Evolutionary conservation across 2,797 vertebrate species (phyloP).

Genomic region (Tapirus indicus): DNA sequence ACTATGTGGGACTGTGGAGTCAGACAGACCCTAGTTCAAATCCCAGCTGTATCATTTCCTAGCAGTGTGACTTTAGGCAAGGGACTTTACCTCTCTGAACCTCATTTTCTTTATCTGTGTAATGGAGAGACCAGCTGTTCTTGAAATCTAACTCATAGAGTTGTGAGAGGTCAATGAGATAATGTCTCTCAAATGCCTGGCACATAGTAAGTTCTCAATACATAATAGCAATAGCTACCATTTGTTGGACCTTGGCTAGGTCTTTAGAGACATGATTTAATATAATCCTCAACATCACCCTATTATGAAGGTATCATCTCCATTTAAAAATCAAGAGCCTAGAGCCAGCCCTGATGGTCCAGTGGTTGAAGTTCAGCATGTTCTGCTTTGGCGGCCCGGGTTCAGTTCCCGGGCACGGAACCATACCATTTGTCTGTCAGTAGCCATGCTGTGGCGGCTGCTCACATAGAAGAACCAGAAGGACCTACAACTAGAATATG

Average conservation of each 20-base stretch:
- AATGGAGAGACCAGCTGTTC: background rate
- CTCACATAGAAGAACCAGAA: no score
- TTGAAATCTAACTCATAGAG: background rate
- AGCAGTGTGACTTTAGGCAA: constrained; percentile 3
- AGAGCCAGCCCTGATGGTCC: no score
- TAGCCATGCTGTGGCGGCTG: no score
- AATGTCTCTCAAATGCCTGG: background rate
- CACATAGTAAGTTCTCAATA: background rate
- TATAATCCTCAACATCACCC: background rate
- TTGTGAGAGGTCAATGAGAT: background rate
- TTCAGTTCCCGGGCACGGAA: no score
- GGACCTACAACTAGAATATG: no score
- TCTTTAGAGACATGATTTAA: constrained; percentile 38
- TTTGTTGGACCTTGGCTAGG: background rate
- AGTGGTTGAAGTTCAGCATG: no score
- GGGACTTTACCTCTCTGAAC: background rate
- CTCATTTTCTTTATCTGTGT: constrained; percentile 12
- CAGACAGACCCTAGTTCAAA: background rate
- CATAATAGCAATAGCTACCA: background rate
- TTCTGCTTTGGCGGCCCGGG: no score
- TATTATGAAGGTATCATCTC: background rate
- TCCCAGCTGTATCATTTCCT: background rate
- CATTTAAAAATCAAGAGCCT: background rate
- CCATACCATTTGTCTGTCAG: no score
- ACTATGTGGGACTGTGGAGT: background rate